A percentile compares a stretch with the other conserved stretches of the same genome.
Evolutionary conservation across 2,888 invertebrate genomes (phyloP).

Genomic region (Sisyra nigra): DNA sequence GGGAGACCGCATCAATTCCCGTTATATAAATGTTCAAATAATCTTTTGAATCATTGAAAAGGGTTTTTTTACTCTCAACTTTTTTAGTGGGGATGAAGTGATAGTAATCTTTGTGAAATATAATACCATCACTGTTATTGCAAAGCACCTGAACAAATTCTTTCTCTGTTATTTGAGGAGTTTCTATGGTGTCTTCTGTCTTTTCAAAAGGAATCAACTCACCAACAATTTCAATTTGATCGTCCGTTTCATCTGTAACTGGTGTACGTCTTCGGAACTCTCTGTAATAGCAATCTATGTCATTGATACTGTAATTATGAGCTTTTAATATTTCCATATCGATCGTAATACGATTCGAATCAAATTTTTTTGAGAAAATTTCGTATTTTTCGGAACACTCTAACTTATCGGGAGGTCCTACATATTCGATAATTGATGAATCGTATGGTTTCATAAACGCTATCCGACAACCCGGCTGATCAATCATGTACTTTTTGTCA

Average conservation of each 20-base stretch:
- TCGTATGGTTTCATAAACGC: slow-evolving; percentile 46
- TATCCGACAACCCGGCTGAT: slow-evolving; percentile 50
- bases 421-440: slow-evolving; percentile 33
- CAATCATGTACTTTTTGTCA: slow-evolving; percentile 20
- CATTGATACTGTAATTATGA: slow-evolving; percentile 31
- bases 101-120: slow-evolving; percentile 48
- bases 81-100: slow-evolving; percentile 36
- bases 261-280: slow-evolving; percentile 37
- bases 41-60: slow-evolving; percentile 17
- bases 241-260: slow-evolving; percentile 31
- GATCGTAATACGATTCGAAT: too few species aligned
- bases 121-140: slow-evolving; percentile 24
- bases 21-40: slow-evolving; percentile 56
- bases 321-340: slow-evolving; percentile 22
- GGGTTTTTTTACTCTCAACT: slow-evolving; percentile 13
- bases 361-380: too few species aligned
- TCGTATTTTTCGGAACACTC: slow-evolving; percentile 26
- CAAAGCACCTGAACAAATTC: slow-evolving; percentile 60
- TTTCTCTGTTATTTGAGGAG: slow-evolving; percentile 26
- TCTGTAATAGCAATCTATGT: slow-evolving; percentile 43
- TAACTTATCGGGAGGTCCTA: slow-evolving; percentile 30
- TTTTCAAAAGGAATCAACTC: slow-evolving; percentile 32
- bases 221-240: slow-evolving; percentile 29
- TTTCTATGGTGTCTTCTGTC: slow-evolving; percentile 13
- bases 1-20: slow-evolving; percentile 74